Conservation (phyloP, 2,888 invertebrate species). For the Cryptus viduatorius region DNA sequence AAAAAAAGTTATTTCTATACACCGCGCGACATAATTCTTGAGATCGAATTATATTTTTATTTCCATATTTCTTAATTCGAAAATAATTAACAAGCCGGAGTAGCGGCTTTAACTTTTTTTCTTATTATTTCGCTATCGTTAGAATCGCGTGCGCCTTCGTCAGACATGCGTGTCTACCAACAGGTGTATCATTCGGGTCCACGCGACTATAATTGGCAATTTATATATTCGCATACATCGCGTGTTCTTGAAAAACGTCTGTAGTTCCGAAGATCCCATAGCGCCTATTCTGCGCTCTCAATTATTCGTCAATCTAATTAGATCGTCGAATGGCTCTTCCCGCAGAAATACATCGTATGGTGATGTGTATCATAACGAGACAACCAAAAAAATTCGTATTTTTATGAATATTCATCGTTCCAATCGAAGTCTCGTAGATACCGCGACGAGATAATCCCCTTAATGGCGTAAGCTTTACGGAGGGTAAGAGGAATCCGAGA, state of each 20-base stretch:
- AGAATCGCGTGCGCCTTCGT: not conserved
- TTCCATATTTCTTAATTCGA: not conserved
- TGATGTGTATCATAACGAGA: not conserved
- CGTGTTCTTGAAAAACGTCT: not conserved
- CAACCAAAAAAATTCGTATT: not conserved
- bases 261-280: not conserved
- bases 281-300: not conserved
- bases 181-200: not conserved
- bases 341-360: not conserved
- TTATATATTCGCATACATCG: not conserved
- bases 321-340: not conserved
- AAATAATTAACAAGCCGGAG: not conserved
- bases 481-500: not conserved
- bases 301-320: conserved; percentile 1
- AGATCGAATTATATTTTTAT: not conserved
- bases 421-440: not conserved
- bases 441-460: conserved; percentile 33
- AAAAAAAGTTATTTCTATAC: not conserved
- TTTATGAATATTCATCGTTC: not conserved
- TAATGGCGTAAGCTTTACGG: conserved; percentile 13
- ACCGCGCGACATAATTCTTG: not conserved
- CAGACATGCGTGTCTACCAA: conserved; percentile 1
- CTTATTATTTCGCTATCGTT: not conserved
- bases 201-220: not conserved
- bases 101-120: not conserved